These are phyloP conservation scores for Labroides dimidiatus DNA, from an alignment of 2,797 vertebrate species.

Conservation along the genomic window DNA sequence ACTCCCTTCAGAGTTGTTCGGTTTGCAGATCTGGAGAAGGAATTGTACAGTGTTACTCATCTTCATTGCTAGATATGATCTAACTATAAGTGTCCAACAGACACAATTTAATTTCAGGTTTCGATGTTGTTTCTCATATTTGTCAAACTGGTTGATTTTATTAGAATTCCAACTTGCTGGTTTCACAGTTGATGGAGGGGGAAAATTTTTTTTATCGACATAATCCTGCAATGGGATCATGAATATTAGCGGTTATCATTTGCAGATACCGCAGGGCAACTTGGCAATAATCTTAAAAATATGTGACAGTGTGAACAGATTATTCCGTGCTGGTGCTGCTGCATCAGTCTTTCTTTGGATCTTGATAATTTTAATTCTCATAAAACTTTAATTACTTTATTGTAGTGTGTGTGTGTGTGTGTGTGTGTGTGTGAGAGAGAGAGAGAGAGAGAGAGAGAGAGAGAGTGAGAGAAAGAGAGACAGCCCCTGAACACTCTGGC, in stretches of 20 bases:
- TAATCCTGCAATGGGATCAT: constrained; percentile 12
- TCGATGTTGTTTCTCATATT: constrained; percentile 54
- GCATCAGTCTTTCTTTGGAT: neutral
- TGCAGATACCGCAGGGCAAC: constrained; percentile 1
- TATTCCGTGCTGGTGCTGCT: constrained; percentile 21
- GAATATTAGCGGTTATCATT: constrained; percentile 23
- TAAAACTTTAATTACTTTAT: constrained; percentile 9
- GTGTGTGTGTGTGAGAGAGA: constrained; percentile 3
- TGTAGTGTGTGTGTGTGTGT: constrained; percentile 12
- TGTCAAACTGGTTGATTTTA: constrained; percentile 41
- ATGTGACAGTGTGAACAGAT: neutral
- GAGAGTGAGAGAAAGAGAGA: constrained; percentile 1
- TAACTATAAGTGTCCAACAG: too few species aligned
- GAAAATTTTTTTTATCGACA: neutral
- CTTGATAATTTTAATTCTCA: constrained; percentile 22
- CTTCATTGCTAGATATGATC: too few species aligned
- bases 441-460: neutral
- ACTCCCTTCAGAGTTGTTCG: too few species aligned
- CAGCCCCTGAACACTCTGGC: constrained; percentile 1
- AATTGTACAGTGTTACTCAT: too few species aligned
- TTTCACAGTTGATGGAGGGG: constrained; percentile 24
- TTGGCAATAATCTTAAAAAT: constrained; percentile 10
- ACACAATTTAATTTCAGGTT: constrained; percentile 25
- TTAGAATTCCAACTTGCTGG: constrained; percentile 32
- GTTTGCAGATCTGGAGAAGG: too few species aligned